phyloP scores from a whole-genome alignment of 2,113 vertebrate genomes.

The Carettochelys insculpta region DNA sequence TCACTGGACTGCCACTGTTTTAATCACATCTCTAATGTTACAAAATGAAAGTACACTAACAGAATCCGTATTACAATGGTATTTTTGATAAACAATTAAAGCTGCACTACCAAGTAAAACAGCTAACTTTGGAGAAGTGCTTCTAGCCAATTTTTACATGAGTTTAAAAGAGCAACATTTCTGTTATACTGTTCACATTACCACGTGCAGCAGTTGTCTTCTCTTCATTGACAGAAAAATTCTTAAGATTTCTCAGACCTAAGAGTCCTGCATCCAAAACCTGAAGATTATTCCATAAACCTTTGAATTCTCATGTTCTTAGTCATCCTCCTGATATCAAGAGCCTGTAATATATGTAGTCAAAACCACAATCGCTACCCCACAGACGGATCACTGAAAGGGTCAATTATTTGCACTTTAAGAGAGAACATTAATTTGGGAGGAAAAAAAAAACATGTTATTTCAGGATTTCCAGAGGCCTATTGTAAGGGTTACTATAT shows the following conservation, averaged over 20 bases:
- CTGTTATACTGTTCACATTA: background rate
- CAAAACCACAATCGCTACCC: background rate
- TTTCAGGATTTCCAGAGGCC: background rate
- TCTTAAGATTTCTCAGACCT: background rate
- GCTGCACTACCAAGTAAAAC: background rate
- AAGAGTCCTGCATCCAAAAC: background rate
- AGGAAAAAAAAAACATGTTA: background rate
- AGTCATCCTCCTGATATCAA: background rate
- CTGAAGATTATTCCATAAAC: background rate
- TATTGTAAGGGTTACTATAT: background rate
- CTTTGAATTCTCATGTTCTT: background rate
- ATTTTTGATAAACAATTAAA: background rate
- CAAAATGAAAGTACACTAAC: background rate
- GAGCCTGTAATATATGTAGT: background rate
- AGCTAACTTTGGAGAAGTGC: background rate
- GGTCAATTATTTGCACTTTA: background rate
- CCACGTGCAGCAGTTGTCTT: background rate
- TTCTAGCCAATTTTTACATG: background rate
- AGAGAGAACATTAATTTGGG: background rate
- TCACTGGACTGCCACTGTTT: background rate
- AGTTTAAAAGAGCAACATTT: background rate
- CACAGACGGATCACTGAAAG: background rate
- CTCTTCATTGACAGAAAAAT: background rate
- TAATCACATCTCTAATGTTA: background rate
- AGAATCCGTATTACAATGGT: background rate